Evolutionary conservation across 2,113 vertebrate species (phyloP).

Genomic region (Peromyscus californicus): DNA sequence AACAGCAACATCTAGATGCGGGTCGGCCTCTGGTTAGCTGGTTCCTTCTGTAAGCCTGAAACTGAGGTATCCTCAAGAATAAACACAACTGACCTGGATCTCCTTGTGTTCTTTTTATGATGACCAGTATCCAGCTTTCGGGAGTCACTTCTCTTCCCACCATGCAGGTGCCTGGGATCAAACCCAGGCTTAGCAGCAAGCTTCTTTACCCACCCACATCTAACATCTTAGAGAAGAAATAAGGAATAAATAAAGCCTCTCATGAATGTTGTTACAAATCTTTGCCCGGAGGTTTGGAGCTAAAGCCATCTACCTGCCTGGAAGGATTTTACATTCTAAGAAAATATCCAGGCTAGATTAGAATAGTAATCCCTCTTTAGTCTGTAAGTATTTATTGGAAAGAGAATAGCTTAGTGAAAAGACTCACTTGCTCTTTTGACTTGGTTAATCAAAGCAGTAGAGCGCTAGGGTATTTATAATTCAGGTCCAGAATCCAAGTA

Average conservation of each 20-base stretch:
- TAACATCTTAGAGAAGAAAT: conserved; percentile 32
- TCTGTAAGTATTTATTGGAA: conserved; percentile 16
- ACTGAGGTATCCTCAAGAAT: not conserved
- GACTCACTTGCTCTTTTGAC: conserved; percentile 6
- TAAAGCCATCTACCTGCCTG: not conserved
- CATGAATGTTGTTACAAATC: not conserved
- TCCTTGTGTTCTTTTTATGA: not conserved
- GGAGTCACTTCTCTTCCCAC: not conserved
- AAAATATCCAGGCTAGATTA: conserved; percentile 21
- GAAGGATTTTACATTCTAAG: conserved; percentile 6
- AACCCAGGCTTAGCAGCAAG: not conserved
- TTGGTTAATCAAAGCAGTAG: not conserved
- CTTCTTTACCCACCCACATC: not conserved
- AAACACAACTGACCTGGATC: not conserved
- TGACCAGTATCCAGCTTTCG: not conserved
- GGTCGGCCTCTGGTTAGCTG: not conserved
- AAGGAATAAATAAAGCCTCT: conserved; percentile 8
- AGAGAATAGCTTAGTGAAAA: conserved; percentile 41
- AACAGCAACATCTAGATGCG: not conserved
- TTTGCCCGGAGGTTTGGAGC: not conserved
- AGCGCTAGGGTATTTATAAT: conserved; percentile 34
- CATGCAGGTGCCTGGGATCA: too few relatives aligned
- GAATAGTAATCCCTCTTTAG: not conserved
- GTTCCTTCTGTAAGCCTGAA: not conserved
- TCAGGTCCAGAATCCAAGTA: conserved; percentile 30